Conservation (phyloP, 1,140 invertebrate species). For the Psix sp. region DNA sequence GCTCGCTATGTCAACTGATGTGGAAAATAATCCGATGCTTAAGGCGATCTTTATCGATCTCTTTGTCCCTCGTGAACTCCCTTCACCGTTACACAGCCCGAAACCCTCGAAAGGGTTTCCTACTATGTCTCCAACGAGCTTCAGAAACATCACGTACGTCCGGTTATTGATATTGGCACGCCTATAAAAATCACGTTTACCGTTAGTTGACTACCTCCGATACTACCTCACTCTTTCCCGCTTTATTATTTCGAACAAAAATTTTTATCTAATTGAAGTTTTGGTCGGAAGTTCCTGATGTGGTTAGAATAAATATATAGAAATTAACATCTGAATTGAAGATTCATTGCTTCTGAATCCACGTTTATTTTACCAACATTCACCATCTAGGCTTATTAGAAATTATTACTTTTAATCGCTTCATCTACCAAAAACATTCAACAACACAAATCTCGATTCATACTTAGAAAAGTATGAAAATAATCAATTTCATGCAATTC, state of each 20-base stretch:
- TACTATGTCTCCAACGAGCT: constrained; percentile 37
- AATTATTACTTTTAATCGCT: no score
- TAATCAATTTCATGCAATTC: no score
- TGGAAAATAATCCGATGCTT: constrained; percentile 63
- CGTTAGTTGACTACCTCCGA: constrained; percentile 23
- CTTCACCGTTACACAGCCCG: constrained; percentile 24
- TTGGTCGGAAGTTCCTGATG: constrained; percentile 16
- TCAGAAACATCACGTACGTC: constrained; percentile 54
- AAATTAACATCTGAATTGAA: constrained; percentile 22
- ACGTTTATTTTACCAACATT: no score
- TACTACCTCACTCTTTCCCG: background rate
- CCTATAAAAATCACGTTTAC: constrained; percentile 56
- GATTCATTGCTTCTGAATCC: no score
- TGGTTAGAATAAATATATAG: constrained; percentile 24
- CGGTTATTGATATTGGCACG: constrained; percentile 57
- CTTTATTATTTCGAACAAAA: constrained; percentile 40
- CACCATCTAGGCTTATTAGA: no score
- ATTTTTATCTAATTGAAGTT: constrained; percentile 29
- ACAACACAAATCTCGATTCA: no score
- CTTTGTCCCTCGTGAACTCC: constrained; percentile 54
- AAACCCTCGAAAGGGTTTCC: constrained; percentile 60
- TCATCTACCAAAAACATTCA: no score
- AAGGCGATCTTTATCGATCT: constrained; percentile 63
- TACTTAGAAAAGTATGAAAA: no score
- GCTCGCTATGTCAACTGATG: constrained; percentile 50